Base-by-base conservation (phyloP, 2,797 vertebrate species). In the Eulemur albifrons region DNA sequence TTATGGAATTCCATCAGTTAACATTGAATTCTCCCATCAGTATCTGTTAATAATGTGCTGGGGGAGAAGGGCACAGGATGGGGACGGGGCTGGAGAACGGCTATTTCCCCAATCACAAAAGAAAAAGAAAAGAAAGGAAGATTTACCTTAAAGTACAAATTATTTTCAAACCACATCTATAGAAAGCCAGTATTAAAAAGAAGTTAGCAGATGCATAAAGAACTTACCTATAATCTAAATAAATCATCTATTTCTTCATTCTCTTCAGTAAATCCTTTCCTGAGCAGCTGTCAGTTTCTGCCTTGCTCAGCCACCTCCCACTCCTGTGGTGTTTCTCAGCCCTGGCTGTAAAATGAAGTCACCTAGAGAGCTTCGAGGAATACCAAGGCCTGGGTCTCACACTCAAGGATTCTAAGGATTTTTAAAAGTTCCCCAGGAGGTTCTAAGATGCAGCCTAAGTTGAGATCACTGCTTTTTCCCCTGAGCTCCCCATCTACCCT, bases 141-240 rank as follows among this genome's bases (percentile, higher is more conserved):
- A 63, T 84, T 93, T 80, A 48, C 57, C 32, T 65, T 38, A 69
- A 92, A 92, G 52, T 63, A 67, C 18, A 82, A 84, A 69, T 69
- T 72, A 73, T 87, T 93, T 97, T 92, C 76, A 96, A 92, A 92
- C 23, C 43, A 89, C 75, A 59, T 48, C 40, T 93, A 84, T 38
- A 85, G 40, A 95, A 93, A 94, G 21, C 48, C 70, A 73, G 20
- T 80, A 80, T 65, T 84, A 80, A 84, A 88, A 65, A 43, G 2
- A 94, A 45, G 30, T 57, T 35, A 95, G n/a, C n/a, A 87, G 43
- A 43, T 25, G 2, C 11, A 67, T 67, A 25, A 84, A 91, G 43
- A 93, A 90, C 18, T 27, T n/a, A 65, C 67, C 32, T 88, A 52
- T 59, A 88, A 92, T 45, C 21, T 69, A 54, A 87, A 45, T 43